Evolutionary conservation across 2,888 invertebrate species (phyloP), one percentile per base, ranked within the genome.

Genomic region (Lacanobia wlatinum): DNA sequence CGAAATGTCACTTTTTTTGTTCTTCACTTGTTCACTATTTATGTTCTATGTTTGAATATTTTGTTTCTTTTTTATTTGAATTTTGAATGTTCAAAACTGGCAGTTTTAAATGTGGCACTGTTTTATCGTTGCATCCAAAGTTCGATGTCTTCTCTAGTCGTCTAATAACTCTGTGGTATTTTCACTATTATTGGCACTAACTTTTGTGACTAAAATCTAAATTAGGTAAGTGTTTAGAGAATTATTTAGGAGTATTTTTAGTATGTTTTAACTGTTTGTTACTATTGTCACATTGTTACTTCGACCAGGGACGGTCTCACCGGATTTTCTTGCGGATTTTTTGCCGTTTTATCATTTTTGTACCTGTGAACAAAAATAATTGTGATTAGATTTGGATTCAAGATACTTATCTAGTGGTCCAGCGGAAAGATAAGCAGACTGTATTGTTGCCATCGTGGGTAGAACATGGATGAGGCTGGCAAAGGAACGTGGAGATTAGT

Each of bases 261-360:
- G 78, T 78, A 80, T 50, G 90, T 82, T 83, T 83, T 62, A 87
- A 80, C 80, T 83, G 87, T 85, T 76, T 80, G 71, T 86, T 75
- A 75, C 76, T 78, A 89, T 84, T 87, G 89, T 94, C 91, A 94
- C 93, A 94, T 94, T 78, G 84, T 92, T 80, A 86, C 77, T 58
- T 62, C 10, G 69, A 73, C 70, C 73, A 53, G 70, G 53, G 53
- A 40, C 66, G 76, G 70, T 78, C 84, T 93, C 91, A 93, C 87
- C 90, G 90, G 53, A 76, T 81, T 93, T 93, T 95, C 89, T 94
- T 95, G 52, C 94, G 91, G 52, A 92, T 93, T 81, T 94, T 95
- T 84, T 91, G 91, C 62, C 89, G 80, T 82, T 90, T 92, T 90
- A 92, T 83, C 95, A 95, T 95, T 89, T 92, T 94, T 89, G 76